Percentiles rank a stretch among this genome's conserved stretches.
These are phyloP conservation scores for Brachypodius melanocephalos DNA, from an alignment of 2,113 vertebrate species.

Conservation along the genomic window DNA sequence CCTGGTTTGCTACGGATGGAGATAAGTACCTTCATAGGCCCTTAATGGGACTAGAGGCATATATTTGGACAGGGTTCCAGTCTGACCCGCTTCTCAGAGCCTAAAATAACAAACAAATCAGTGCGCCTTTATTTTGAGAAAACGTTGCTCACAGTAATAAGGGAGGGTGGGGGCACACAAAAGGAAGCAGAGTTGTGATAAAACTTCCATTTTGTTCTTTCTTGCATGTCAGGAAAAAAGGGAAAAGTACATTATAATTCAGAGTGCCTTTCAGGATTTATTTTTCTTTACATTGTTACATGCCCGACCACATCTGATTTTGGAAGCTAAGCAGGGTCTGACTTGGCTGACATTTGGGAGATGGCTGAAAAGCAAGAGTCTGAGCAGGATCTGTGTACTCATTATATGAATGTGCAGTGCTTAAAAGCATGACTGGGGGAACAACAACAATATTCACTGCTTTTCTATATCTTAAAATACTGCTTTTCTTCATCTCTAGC, in stretches of 20 bases:
- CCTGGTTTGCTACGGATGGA: background rate
- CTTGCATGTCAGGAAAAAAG: slow-evolving; percentile 1
- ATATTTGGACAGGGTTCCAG: slow-evolving; percentile 6
- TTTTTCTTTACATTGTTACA: slow-evolving; percentile 56
- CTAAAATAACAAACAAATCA: slow-evolving; percentile 64
- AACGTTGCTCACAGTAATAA: slow-evolving; percentile 29
- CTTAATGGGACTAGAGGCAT: background rate
- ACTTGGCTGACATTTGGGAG: background rate
- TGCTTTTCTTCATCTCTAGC: background rate
- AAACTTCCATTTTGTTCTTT: slow-evolving; percentile 56
- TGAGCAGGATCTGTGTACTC: background rate
- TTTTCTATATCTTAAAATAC: background rate
- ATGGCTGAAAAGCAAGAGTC: background rate
- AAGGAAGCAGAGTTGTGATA: slow-evolving; percentile 59
- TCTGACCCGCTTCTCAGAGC: slow-evolving; percentile 28
- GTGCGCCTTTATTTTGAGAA: slow-evolving; percentile 59
- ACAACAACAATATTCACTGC: background rate
- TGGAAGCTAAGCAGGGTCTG: slow-evolving; percentile 7
- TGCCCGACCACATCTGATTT: slow-evolving; percentile 21
- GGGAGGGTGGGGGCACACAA: slow-evolving; percentile 22
- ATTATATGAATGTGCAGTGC: accelerated
- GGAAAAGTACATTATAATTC: background rate
- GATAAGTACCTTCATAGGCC: background rate
- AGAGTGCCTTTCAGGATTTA: slow-evolving; percentile 30
- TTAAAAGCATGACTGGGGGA: background rate